phyloP scores from a whole-genome alignment of 2,113 vertebrate genomes.

The Promerops cafer region DNA sequence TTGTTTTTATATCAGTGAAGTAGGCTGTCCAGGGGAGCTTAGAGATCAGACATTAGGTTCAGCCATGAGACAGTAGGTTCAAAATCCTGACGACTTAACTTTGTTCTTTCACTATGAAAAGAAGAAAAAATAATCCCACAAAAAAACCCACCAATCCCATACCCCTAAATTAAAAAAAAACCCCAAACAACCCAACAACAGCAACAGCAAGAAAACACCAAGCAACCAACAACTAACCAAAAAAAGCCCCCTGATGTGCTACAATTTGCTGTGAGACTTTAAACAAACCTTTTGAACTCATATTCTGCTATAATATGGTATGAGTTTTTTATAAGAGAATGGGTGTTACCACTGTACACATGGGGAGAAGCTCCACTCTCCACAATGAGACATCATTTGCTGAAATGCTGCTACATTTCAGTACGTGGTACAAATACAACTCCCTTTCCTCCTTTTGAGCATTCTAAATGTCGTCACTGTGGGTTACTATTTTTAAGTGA shows the following conservation, averaged over 20 bases:
- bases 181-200: rapidly evolving
- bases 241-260: background rate
- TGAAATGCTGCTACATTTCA: background rate
- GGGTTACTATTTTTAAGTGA: background rate
- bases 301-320: background rate
- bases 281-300: background rate
- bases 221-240: background rate
- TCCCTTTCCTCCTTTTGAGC: background rate
- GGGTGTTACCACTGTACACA: rapidly evolving
- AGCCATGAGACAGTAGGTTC: background rate
- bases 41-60: background rate
- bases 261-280: background rate
- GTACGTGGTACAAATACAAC: rapidly evolving
- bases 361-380: background rate
- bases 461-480: background rate
- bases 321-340: background rate
- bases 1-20: background rate
- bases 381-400: background rate
- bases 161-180: background rate
- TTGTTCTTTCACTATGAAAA: background rate
- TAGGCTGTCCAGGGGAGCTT: background rate
- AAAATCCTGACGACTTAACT: background rate
- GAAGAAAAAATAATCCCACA: background rate
- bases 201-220: background rate
- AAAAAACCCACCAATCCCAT: background rate